Conservation (phyloP, 2,888 invertebrate genomes). For the Pollenia griseotomentosa region DNA sequence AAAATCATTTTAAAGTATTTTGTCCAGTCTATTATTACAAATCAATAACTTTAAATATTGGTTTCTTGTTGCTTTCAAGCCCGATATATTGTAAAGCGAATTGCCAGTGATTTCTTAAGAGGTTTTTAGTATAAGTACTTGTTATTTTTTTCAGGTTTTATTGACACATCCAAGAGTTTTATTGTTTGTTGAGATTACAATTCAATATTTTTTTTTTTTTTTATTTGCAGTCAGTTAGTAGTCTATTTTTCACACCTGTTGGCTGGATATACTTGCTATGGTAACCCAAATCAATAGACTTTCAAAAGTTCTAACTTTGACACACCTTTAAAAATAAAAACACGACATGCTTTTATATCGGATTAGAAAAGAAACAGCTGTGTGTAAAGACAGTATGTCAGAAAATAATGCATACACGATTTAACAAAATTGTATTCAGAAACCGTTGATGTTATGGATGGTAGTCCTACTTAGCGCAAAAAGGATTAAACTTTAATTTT, state of each 20-base stretch:
- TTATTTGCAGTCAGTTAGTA: not conserved
- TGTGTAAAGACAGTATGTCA: not conserved
- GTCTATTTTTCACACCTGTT: conserved; percentile 53
- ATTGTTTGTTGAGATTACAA: not conserved
- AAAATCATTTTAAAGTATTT: conserved; percentile 1
- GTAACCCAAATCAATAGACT: not conserved
- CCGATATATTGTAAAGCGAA: not conserved
- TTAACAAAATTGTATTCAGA: not conserved
- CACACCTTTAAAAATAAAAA: conserved; percentile 48
- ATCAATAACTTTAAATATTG: conserved; percentile 24
- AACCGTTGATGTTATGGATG: no score
- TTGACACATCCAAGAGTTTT: conserved; percentile 36
- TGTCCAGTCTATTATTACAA: conserved; percentile 2
- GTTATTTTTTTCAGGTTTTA: conserved; percentile 16
- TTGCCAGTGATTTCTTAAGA: conserved; percentile 7
- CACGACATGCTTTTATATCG: conserved; percentile 12
- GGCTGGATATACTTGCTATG: not conserved
- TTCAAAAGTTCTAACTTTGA: conserved; percentile 18
- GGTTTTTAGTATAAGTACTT: conserved; percentile 14
- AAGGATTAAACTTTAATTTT: no score
- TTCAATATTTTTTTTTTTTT: not conserved
- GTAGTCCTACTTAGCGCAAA: no score
- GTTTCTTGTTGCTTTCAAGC: not conserved
- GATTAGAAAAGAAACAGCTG: conserved; percentile 34
- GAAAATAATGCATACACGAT: not conserved